phyloP scores from a whole-genome alignment of 2,113 vertebrate species.

The Potamarius usumacintae region DNA sequence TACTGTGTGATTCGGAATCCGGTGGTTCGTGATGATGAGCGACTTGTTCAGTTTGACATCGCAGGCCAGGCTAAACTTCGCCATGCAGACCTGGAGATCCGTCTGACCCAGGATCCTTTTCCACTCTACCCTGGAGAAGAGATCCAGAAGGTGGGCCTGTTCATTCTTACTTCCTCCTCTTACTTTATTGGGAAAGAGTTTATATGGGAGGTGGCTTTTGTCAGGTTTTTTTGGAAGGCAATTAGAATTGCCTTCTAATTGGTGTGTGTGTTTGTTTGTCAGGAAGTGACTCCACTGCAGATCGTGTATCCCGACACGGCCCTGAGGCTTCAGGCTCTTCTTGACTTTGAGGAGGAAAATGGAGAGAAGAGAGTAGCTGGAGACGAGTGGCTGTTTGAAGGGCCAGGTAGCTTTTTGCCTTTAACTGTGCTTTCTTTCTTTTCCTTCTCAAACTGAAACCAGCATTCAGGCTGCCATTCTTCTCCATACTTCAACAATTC shows the following conservation, averaged over 20 bases:
- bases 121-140: constrained; percentile 76
- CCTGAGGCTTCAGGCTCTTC: constrained; percentile 82
- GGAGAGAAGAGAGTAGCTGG: constrained; percentile 79
- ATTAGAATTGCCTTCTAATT: not conserved
- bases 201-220: not conserved
- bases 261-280: not conserved
- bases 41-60: constrained; percentile 69
- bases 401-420: constrained; percentile 73
- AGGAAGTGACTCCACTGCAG: constrained; percentile 82
- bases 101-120: constrained; percentile 82
- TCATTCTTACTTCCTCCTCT: not conserved
- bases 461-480: not conserved
- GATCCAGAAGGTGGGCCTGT: constrained; percentile 66
- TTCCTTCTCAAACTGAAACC: not conserved
- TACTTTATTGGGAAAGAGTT: not conserved
- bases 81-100: constrained; percentile 87
- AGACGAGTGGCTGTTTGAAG: constrained; percentile 92
- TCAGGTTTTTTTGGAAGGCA: not conserved
- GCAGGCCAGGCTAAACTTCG: constrained; percentile 83
- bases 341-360: constrained; percentile 77
- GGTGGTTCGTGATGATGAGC: constrained; percentile 65
- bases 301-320: constrained; percentile 88
- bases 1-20: constrained; percentile 85
- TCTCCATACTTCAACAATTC: not conserved
- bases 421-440: not conserved